Conservation (phyloP, 2,888 invertebrate genomes). For the Aspidiotus rigidus region DNA sequence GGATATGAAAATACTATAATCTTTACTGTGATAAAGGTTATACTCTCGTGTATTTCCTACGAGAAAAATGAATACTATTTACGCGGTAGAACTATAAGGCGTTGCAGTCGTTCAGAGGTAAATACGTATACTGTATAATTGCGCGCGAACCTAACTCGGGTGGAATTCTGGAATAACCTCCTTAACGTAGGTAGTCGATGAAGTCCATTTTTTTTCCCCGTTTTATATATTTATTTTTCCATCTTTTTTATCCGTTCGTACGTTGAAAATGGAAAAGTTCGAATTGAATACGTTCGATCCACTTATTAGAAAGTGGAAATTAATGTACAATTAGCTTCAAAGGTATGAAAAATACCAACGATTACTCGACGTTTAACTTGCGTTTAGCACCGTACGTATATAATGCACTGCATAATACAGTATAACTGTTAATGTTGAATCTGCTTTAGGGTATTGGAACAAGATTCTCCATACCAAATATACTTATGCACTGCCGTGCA, state of each 20-base stretch:
- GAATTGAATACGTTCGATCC: constrained; percentile 16
- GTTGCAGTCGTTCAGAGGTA: not conserved
- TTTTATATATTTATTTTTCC: not conserved
- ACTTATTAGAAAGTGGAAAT: constrained; percentile 30
- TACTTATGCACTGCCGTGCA: not conserved
- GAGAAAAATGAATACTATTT: not conserved
- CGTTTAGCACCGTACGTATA: not conserved
- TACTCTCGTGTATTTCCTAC: no score
- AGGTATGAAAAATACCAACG: constrained; percentile 11
- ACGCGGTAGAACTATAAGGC: not conserved
- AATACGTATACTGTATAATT: not conserved
- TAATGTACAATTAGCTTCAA: constrained; percentile 24
- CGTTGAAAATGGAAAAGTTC: constrained; percentile 8
- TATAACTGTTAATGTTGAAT: constrained; percentile 25
- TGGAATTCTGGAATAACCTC: no score
- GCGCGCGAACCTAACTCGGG: not conserved
- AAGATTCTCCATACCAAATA: constrained; percentile 14
- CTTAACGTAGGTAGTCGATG: not conserved
- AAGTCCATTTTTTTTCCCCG: not conserved
- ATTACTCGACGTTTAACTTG: not conserved
- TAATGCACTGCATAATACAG: no score
- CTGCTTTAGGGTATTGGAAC: constrained; percentile 26
- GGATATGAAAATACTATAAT: no score
- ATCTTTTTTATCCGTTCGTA: not conserved
- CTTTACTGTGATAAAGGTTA: no score